Evolutionary conservation across 92 coral and sea anemone genomes (phyloP), one percentile per base, ranked within the genome.

Genomic region (Virgularia gustaviana): DNA sequence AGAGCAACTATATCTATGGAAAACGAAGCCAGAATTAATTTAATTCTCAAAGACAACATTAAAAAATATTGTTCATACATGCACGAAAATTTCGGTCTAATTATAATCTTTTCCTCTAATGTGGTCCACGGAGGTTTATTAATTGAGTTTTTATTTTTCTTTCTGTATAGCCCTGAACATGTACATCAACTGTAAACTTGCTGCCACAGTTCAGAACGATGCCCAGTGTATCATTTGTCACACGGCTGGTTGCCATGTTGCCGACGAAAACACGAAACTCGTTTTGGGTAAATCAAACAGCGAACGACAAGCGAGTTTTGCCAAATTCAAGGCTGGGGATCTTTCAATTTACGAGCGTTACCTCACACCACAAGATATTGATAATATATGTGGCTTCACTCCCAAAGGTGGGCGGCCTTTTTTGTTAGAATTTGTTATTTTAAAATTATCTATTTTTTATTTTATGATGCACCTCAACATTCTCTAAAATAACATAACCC

Each of bases 261-360:
- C 90, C 2, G 97, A 91, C 63, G 65, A 76, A n/a, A 89, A 91
- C 58, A 89, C 97, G n/a, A 83, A 83, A 30, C 81, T 91, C 43
- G 80, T 87, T 78, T 81, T 91, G 78, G 97, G 96, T 42, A 79
- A 92, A 57, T 89, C 97, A 12, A 91, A 91, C 59, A 84, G 83
- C 72, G 88, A 95, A 8, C 97, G 96, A 35, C 92, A 89, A 43
- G 83, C 87, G 78, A 95, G 79, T 56, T 91, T 90, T 70, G 87
- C 96, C 19, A 90, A 87, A 65, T 91, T 91, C 79, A 95, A 89
- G 62, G 90, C 96, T 11, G 97, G 97, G 2, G 97, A 91, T 41
- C 81, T 91, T 6, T 78, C 97, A 0, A 81, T 91, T 71, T 91
- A 91, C 84, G 97, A 91, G 78, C 78, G 58, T 35, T 89, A 84